Evolutionary conservation across 1,140 invertebrate species (phyloP).

Genomic region (Aphaenogaster floridana): DNA sequence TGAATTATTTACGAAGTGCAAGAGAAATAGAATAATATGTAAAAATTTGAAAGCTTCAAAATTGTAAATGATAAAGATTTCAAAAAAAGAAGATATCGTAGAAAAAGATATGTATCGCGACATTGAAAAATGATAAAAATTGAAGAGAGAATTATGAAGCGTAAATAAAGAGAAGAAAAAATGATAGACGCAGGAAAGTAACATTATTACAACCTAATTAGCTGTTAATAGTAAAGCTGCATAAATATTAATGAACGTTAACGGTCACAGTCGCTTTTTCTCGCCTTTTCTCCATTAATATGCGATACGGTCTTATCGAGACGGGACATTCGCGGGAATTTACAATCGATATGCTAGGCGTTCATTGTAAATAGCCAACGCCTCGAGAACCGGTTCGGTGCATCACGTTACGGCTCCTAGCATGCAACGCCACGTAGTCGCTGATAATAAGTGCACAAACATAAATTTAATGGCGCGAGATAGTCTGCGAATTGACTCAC

Average conservation of each 20-base stretch:
- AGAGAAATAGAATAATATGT: not conserved
- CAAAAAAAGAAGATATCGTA: not conserved
- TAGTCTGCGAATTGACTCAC: slow-evolving; percentile 62
- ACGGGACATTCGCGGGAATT: slow-evolving; percentile 54
- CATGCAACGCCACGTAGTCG: slow-evolving; percentile 52
- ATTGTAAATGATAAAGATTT: not conserved
- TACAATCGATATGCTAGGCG: slow-evolving; percentile 68
- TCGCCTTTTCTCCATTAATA: not conserved
- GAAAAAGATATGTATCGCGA: not conserved
- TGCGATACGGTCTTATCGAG: slow-evolving; percentile 25
- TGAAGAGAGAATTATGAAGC: not conserved
- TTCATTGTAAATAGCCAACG: slow-evolving; percentile 48
- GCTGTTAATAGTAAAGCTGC: not conserved
- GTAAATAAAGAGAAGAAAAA: not conserved
- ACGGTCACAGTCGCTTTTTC: not conserved
- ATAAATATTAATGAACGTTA: slow-evolving; percentile 10
- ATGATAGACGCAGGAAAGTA: not conserved
- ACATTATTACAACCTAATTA: not conserved
- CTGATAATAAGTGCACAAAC: slow-evolving; percentile 72
- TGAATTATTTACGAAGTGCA: not conserved
- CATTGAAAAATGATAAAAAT: not conserved
- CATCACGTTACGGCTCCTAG: slow-evolving; percentile 58
- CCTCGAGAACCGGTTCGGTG: slow-evolving; percentile 66
- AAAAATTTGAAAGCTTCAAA: not conserved
- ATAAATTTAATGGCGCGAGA: slow-evolving; percentile 69